A percentile compares a stretch with the other conserved stretches of the same genome.
Conservation (phyloP, 2,113 vertebrate species). For the Prunella himalayana region DNA sequence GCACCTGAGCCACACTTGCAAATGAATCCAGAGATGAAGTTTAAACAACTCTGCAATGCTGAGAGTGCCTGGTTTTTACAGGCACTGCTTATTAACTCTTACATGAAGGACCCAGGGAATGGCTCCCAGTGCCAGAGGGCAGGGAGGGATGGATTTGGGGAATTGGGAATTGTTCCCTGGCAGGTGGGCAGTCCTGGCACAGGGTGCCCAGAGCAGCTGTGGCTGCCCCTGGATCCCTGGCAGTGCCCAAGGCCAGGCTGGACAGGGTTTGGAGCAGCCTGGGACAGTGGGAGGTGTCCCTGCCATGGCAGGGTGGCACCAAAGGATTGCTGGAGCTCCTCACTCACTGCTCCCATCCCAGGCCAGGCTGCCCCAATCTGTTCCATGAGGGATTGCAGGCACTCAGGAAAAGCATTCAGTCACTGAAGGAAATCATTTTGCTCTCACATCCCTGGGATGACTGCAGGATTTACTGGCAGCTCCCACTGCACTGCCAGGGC, state of each 20-base stretch:
- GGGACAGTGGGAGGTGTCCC: neutral
- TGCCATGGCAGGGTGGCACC: too few species aligned
- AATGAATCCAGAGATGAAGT: neutral
- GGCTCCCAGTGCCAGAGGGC: neutral
- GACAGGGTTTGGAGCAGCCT: neutral
- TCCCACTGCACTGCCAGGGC: neutral
- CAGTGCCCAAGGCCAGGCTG: neutral
- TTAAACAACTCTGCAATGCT: fast-evolving
- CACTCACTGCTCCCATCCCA: neutral
- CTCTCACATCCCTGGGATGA: neutral
- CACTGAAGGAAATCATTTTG: neutral
- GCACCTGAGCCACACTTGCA: neutral
- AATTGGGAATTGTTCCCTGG: neutral
- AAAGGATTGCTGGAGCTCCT: fast-evolving
- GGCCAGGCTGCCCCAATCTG: neutral
- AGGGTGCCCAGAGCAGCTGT: neutral
- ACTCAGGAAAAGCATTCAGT: too few species aligned
- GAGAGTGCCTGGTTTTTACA: neutral
- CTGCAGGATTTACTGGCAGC: neutral
- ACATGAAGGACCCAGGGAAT: fast-evolving
- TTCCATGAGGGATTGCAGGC: neutral
- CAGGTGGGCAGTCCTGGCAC: neutral
- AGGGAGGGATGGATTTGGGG: fast-evolving
- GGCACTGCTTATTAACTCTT: neutral
- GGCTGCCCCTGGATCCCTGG: neutral